Base-by-base conservation (phyloP, 1,140 invertebrate genomes). In the fruit fly (Drosophila melanogaster) region DNA sequence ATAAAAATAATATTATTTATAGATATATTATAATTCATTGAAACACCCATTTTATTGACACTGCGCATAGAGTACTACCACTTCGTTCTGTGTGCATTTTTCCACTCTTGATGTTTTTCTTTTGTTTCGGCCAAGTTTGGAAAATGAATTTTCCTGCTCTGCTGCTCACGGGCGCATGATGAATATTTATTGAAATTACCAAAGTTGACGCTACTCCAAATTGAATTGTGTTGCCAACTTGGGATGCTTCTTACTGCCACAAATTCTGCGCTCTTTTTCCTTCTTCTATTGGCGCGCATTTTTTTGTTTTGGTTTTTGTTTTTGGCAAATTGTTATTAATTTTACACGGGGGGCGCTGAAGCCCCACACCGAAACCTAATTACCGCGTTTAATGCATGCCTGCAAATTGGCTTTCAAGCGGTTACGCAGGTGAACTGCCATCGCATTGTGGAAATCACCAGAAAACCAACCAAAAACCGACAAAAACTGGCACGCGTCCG, bases 101-200 rank as follows among this genome's bases (percentile, higher is more conserved):
- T 58, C 14, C 14, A 4, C 24, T 5, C 22, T n/a, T 49, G 3
- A 37, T 44, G 47, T 58, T 33, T 73, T 73, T 35, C 46, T 38
- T 50, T 50, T 65, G 33, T 64, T 75, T 74, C 43, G 40, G 38
- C 33, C 62, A 87, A 75, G 78, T 87, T 87, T 77, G 64, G 61
- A 74, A 56, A 81, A 85, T 77, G 73, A 85, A 86, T 86, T 78
- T 80, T 35, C 67, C 67, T 51, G 64, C 73, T 50, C 43, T 8
- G 64, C 49, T 79, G 64, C 55, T 76, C 75, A 89, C 84, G 72
- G 75, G 75, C 79, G 84, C 61, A 89, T 90, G 84, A 89, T 89
- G 84, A 89, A 89, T 89, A 89, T 89, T 89, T 89, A 89, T 89
- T 90, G 84, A 90, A 89, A 90, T 89, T 89, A 89, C 84, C 80